Conservation (phyloP, 2,797 vertebrate genomes). For the Falco cherrug region DNA sequence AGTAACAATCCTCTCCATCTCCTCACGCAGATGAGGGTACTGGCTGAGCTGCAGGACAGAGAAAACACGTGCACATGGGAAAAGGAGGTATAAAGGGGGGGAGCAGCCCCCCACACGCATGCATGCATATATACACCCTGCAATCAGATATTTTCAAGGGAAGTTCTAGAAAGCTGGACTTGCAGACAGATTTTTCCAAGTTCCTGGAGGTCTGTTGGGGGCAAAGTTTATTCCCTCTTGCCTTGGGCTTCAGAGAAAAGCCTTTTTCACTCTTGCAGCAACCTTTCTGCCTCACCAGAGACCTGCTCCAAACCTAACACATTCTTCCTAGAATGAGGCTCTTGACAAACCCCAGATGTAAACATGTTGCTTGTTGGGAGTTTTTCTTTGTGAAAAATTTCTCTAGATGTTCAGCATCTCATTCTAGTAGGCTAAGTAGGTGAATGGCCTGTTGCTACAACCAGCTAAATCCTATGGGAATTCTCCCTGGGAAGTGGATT, state of each 20-base stretch:
- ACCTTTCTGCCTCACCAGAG: background rate
- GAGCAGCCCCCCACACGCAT: background rate
- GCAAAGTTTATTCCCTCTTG: background rate
- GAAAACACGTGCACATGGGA: constrained; percentile 72
- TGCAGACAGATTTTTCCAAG: constrained; percentile 61
- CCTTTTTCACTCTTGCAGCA: background rate
- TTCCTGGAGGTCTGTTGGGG: background rate
- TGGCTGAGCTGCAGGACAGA: constrained; percentile 90
- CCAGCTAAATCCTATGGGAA: background rate
- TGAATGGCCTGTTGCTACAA: background rate
- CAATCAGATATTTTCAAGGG: background rate
- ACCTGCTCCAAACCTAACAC: background rate
- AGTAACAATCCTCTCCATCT: constrained; percentile 98
- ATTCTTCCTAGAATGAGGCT: background rate
- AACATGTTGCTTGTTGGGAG: background rate
- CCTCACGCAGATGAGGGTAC: constrained; percentile 94
- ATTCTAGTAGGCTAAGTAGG: background rate
- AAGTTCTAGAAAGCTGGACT: constrained; percentile 42
- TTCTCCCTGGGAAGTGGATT: background rate
- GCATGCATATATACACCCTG: constrained; percentile 18
- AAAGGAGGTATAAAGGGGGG: constrained; percentile 37
- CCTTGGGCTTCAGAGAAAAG: background rate
- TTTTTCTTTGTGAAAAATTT: background rate
- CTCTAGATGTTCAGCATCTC: background rate
- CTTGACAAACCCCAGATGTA: background rate